Evolutionary conservation across 2,888 invertebrate species (phyloP).

Genomic region (Allophyes oxyacanthae): DNA sequence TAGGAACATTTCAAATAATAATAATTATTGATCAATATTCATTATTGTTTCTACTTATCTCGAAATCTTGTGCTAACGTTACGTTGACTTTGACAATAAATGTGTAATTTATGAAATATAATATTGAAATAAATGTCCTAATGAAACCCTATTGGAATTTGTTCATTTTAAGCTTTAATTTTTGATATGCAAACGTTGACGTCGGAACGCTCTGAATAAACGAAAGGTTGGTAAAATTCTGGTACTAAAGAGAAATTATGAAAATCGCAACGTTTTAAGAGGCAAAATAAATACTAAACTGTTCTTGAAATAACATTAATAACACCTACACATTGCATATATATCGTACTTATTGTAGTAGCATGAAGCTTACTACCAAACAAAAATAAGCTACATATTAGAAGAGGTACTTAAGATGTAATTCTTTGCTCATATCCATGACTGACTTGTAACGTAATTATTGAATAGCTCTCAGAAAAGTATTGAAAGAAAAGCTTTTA

Average conservation of each 20-base stretch:
- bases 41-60: constrained; percentile 65
- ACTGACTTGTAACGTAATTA: too few relatives aligned
- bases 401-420: too few relatives aligned
- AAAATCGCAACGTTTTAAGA: too few relatives aligned
- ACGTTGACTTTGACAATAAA: constrained; percentile 89
- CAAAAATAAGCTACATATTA: too few relatives aligned
- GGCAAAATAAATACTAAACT: too few relatives aligned
- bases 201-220: constrained; percentile 26
- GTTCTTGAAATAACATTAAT: too few relatives aligned
- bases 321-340: too few relatives aligned
- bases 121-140: constrained; percentile 81
- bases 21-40: constrained; percentile 56
- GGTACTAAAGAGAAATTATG: constrained; percentile 12
- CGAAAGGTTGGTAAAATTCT: constrained; percentile 8
- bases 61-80: constrained; percentile 79
- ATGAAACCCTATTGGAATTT: constrained; percentile 58
- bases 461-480: too few relatives aligned
- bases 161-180: constrained; percentile 36
- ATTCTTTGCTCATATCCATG: background rate
- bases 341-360: too few relatives aligned
- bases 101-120: constrained; percentile 83
- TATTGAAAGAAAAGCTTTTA: too few relatives aligned
- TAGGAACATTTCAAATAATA: constrained; percentile 57
- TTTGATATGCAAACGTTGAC: constrained; percentile 21
- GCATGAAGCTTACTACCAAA: too few relatives aligned